Conservation (phyloP, 2,113 vertebrate genomes). For the Pollachius pollachius region DNA sequence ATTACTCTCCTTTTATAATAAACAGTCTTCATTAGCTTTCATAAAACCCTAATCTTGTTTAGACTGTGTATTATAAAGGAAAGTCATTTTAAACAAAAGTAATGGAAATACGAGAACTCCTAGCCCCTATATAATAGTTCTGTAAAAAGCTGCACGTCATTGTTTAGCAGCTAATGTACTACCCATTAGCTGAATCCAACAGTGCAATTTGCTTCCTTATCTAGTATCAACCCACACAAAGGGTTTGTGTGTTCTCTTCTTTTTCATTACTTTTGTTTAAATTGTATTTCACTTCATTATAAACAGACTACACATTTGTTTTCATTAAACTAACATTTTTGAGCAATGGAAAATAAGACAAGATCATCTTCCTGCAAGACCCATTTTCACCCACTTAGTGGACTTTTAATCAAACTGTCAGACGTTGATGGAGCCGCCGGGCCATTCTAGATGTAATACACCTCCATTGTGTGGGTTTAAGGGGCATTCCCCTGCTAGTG, state of each 20-base stretch:
- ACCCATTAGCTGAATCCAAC: conserved; percentile 32
- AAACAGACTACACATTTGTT: background rate
- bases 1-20: background rate
- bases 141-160: conserved; percentile 14
- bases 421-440: conserved; percentile 24
- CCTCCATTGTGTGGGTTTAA: conserved; percentile 36
- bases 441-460: conserved; percentile 46
- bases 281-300: background rate
- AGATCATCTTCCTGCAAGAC: background rate
- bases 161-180: conserved; percentile 54
- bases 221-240: conserved; percentile 28
- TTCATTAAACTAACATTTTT: background rate
- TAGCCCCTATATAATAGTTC: too few relatives aligned
- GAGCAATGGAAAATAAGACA: background rate
- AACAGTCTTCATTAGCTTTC: conserved; percentile 1
- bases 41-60: background rate
- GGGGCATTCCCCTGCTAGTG: conserved; percentile 56
- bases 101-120: too few relatives aligned
- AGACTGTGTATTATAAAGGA: background rate
- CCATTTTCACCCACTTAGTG: too few relatives aligned
- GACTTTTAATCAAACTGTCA: background rate
- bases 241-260: too few relatives aligned
- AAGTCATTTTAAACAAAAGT: background rate
- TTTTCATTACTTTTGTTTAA: background rate
- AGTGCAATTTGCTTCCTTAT: conserved; percentile 57